These are phyloP conservation scores for Sitophilus oryzae DNA, from an alignment of 1,140 invertebrate genomes.

Conservation along the genomic window DNA sequence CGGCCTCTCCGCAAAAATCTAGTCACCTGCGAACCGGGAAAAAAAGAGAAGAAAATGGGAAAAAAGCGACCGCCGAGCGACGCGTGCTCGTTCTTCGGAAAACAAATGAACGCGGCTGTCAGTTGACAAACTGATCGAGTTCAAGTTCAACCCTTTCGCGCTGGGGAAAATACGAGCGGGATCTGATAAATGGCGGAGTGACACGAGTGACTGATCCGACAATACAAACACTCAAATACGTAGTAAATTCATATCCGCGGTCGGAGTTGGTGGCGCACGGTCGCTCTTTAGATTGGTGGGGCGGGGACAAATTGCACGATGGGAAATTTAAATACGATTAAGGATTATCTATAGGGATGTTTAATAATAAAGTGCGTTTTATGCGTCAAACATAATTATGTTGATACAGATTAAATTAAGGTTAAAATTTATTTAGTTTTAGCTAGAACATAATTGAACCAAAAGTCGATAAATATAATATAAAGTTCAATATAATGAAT, in stretches of 20 bases:
- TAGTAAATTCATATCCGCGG: constrained; percentile 43
- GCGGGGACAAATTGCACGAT: constrained; percentile 12
- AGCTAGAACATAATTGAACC: too few species aligned
- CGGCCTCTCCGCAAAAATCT: not conserved
- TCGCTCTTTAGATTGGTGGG: constrained; percentile 17
- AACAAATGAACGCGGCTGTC: constrained; percentile 19
- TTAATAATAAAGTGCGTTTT: too few species aligned
- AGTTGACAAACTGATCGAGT: constrained; percentile 25
- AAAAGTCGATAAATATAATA: too few species aligned
- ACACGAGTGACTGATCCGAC: constrained; percentile 43
- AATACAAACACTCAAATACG: constrained; percentile 45
- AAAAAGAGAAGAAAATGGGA: too few species aligned
- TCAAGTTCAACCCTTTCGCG: constrained; percentile 27
- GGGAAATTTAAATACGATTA: not conserved
- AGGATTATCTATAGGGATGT: too few species aligned
- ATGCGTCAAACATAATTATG: too few species aligned
- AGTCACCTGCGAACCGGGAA: not conserved
- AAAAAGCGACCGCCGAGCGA: too few species aligned
- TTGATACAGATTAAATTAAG: too few species aligned
- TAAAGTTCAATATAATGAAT: too few species aligned
- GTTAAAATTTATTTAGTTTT: too few species aligned
- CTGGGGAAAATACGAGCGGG: constrained; percentile 28
- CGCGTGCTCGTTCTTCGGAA: constrained; percentile 9
- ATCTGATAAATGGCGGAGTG: constrained; percentile 44
- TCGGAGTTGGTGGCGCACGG: constrained; percentile 24